phyloP scores from a whole-genome alignment of 2,888 invertebrate species.

The Drosophila falleni region DNA sequence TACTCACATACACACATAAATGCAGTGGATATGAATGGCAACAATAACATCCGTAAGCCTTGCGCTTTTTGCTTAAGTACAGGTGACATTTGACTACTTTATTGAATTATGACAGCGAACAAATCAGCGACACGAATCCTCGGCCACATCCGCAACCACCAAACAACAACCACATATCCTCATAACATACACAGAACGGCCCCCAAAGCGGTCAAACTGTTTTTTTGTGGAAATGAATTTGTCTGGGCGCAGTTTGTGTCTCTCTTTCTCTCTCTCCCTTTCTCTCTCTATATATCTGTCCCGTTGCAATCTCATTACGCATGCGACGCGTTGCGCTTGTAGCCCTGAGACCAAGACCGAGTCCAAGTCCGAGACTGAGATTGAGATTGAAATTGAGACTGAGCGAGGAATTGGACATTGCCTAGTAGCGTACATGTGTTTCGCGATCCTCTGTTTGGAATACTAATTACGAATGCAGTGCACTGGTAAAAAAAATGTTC shows the following conservation, averaged over 20 bases:
- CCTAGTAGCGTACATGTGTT: constrained; percentile 81
- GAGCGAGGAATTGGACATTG: constrained; percentile 23
- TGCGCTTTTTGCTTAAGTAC: constrained; percentile 67
- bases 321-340: constrained; percentile 61
- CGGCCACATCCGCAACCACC: constrained; percentile 9
- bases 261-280: background rate
- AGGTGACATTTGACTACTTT: constrained; percentile 81
- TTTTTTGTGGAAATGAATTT: constrained; percentile 17
- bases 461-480: constrained; percentile 78
- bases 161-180: constrained; percentile 16
- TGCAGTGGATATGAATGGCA: constrained; percentile 30
- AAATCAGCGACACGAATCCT: constrained; percentile 77
- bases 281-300: background rate
- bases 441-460: constrained; percentile 81
- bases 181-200: background rate
- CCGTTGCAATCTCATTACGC: constrained; percentile 51
- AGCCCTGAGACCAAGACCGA: constrained; percentile 9
- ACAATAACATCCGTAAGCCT: constrained; percentile 49
- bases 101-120: constrained; percentile 84
- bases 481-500: no score
- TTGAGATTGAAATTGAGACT: constrained; percentile 5
- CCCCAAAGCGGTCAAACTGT: constrained; percentile 42
- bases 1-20: background rate
- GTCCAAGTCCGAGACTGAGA: background rate
- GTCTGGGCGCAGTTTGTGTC: constrained; percentile 18